Evolutionary conservation across 2,113 vertebrate genomes (phyloP), one percentile per base, ranked within the genome.

Genomic region (Desmodus rotundus): DNA sequence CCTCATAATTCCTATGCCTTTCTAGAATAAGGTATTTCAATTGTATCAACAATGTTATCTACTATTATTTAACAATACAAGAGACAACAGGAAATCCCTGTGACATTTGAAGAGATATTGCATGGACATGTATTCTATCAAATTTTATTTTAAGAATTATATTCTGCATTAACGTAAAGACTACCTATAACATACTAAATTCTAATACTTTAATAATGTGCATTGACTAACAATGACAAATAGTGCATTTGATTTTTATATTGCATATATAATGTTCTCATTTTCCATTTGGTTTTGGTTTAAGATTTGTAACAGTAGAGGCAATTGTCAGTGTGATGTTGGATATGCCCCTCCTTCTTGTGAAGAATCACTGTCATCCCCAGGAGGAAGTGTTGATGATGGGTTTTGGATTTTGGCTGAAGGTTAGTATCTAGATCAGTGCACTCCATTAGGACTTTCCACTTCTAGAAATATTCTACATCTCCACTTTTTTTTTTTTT

Each of bases 331-430:
- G 0, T 96, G 96, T 84, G 87, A 97, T 14, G 1, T 0, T 33
- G 96, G 95, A 28, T 97, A 70, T 41, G 0, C 65, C 3, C 97
- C 96, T 65, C 94, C 97, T 13, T 0, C 2, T 3, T 97, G 96
- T 77, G 0, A 11, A 0, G 0, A 0, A 4, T 0, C 20, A 10
- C 2, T 20, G 16, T 65, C 19, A 19, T 89, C 97, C 56, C 89
- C 67, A 10, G 96, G 82, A 38, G 95, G 97, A 45, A 96, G 95
- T 43, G 3, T 91, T 0, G 16, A 93, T 33, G 77, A 94, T 0
- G 92, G 94, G 3, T 80, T 28, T 68, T 97, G 95, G 96, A 1
- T 13, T 41, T 0, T 1, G 1, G 0, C 0, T 7, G 0, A 0
- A 2, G 50, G 96, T 97, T 4, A 93, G 96, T 96, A 9, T 83